These are phyloP conservation scores for Apoda limacodes DNA, from an alignment of 2,888 invertebrate genomes.

Conservation along the genomic window DNA sequence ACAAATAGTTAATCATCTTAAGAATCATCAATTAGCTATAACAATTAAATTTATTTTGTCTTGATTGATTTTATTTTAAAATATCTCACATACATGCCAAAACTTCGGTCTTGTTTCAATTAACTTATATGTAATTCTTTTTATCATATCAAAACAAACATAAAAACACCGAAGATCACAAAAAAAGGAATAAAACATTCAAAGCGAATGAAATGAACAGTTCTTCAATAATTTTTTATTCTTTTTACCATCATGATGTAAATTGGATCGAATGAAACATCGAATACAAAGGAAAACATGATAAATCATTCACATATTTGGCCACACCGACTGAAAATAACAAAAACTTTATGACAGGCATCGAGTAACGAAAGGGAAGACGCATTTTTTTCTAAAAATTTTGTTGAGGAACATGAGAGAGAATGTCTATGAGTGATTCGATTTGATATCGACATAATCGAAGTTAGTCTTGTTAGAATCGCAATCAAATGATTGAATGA, in stretches of 20 bases:
- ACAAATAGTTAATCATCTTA: constrained; percentile 39
- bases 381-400: too few relatives aligned
- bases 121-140: constrained; percentile 19
- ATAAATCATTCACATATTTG: constrained; percentile 45
- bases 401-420: constrained; percentile 14
- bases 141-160: constrained; percentile 20
- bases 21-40: constrained; percentile 39
- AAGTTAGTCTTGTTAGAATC: constrained; percentile 64
- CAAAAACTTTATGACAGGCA: constrained; percentile 38
- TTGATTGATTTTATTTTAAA: constrained; percentile 21
- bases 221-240: too few relatives aligned
- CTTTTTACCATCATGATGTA: constrained; percentile 18
- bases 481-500: constrained; percentile 61
- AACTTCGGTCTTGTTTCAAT: constrained; percentile 15
- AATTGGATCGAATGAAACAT: constrained; percentile 47
- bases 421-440: constrained; percentile 30
- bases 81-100: constrained; percentile 46
- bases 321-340: constrained; percentile 62
- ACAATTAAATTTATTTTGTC: constrained; percentile 29
- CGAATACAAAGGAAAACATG: constrained; percentile 43
- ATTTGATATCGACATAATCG: constrained; percentile 38
- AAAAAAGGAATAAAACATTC: constrained; percentile 49
- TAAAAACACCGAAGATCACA: constrained; percentile 31
- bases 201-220: constrained; percentile 54
- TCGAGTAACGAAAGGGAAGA: constrained; percentile 16